phyloP scores from a whole-genome alignment of 64 coral and sea anemone species.

The Porites australiensis region DNA sequence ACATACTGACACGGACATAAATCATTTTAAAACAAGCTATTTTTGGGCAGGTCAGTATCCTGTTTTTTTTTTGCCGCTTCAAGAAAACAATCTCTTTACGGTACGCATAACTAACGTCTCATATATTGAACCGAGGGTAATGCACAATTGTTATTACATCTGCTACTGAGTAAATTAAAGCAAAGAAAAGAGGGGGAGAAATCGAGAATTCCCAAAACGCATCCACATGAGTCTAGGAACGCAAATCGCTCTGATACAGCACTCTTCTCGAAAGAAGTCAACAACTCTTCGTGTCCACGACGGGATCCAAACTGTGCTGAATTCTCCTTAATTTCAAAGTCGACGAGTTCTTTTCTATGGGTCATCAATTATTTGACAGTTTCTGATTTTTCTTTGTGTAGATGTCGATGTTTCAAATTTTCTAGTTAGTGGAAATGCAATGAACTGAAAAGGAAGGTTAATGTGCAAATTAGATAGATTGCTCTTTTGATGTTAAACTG shows the following conservation, averaged over 20 bases:
- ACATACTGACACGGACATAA: too few species aligned
- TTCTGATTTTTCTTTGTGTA: not conserved
- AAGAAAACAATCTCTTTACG: too few species aligned
- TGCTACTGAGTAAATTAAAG: not conserved
- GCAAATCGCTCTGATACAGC: not conserved
- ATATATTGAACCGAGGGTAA: too few species aligned
- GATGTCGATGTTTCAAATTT: slow-evolving; percentile 7
- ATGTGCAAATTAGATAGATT: too few species aligned
- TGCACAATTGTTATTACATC: slow-evolving; percentile 10
- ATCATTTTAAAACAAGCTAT: too few species aligned
- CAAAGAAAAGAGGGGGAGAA: slow-evolving; percentile 1
- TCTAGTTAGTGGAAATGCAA: not conserved
- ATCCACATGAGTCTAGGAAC: slow-evolving; percentile 3
- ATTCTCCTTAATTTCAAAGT: too few species aligned
- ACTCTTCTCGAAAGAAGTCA: slow-evolving; percentile 2
- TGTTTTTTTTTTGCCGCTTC: too few species aligned
- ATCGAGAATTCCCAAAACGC: slow-evolving; percentile 5
- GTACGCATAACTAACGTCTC: too few species aligned
- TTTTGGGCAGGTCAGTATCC: too few species aligned
- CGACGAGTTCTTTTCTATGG: not conserved
- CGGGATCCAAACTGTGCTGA: slow-evolving; percentile 1
- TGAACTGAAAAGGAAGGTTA: not conserved
- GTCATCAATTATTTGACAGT: not conserved
- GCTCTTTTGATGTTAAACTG: too few species aligned
- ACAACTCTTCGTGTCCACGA: not conserved